phyloP scores from a whole-genome alignment of 2,888 invertebrate species.

The Sphaeridia pumilis region DNA sequence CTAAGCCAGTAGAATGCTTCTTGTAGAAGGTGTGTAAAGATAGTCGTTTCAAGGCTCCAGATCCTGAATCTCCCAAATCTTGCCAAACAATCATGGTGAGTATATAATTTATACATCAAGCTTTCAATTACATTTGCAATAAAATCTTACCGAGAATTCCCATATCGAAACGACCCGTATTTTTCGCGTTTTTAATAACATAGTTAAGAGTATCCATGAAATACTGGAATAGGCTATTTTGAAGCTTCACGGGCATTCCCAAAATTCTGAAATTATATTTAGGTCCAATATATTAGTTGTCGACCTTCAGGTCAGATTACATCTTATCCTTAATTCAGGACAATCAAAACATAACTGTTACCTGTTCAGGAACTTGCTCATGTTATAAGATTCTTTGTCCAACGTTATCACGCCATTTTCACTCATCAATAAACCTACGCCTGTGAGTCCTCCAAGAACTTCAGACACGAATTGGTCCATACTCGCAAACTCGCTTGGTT shows the following conservation, averaged over 20 bases:
- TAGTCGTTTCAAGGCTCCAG: conserved; percentile 56
- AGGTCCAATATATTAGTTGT: too few species aligned
- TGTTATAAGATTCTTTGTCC: conserved; percentile 91
- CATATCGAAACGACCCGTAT: conserved; percentile 89
- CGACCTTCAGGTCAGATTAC: too few species aligned
- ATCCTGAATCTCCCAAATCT: conserved; percentile 63
- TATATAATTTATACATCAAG: too few species aligned
- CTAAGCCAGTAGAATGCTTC: conserved; percentile 78
- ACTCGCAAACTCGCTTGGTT: conserved; percentile 77
- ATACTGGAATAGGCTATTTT: conserved; percentile 93
- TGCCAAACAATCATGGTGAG: too few species aligned
- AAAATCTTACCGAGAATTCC: conserved; percentile 64
- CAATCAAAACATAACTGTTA: too few species aligned
- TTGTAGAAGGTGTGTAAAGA: conserved; percentile 72
- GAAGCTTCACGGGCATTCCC: conserved; percentile 93
- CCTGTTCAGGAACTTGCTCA: conserved; percentile 95
- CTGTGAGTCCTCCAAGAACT: conserved; percentile 83
- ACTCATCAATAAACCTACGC: conserved; percentile 85
- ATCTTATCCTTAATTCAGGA: too few species aligned
- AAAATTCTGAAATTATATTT: conserved; percentile 65
- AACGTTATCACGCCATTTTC: conserved; percentile 66
- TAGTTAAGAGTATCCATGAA: conserved; percentile 91
- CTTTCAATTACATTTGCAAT: too few species aligned
- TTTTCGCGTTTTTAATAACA: conserved; percentile 83
- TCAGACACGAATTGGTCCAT: conserved; percentile 80